These are phyloP conservation scores for Schrankia costaestrigalis DNA, from an alignment of 2,888 invertebrate species.

Conservation along the genomic window DNA sequence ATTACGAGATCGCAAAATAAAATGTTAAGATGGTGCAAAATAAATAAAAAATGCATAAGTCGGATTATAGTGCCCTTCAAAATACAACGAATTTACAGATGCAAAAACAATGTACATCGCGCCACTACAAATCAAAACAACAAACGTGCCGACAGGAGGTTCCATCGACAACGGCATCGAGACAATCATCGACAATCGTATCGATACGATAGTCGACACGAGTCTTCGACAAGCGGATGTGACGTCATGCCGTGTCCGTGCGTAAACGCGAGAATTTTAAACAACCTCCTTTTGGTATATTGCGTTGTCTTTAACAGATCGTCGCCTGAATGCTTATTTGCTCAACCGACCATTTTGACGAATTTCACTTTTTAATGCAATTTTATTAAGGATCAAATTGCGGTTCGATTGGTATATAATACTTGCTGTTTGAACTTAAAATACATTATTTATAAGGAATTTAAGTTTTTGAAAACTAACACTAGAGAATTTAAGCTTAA, in stretches of 20 bases:
- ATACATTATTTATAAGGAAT: too few species aligned
- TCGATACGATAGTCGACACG: slow-evolving; percentile 48
- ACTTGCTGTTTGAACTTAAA: too few species aligned
- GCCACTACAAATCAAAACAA: slow-evolving; percentile 72
- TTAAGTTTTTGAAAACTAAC: too few species aligned
- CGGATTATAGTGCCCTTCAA: slow-evolving; percentile 14
- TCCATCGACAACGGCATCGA: slow-evolving; percentile 60
- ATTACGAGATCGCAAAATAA: too few species aligned
- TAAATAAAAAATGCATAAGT: too few species aligned
- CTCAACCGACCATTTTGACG: too few species aligned
- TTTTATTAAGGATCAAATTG: too few species aligned
- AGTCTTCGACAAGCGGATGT: slow-evolving; percentile 66
- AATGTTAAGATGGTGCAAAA: too few species aligned
- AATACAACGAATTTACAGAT: slow-evolving; percentile 48
- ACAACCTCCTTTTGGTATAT: slow-evolving; percentile 72
- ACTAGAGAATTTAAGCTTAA: too few species aligned
- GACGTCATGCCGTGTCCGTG: slow-evolving; percentile 64
- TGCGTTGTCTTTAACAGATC: slow-evolving; percentile 63
- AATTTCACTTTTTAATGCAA: too few species aligned
- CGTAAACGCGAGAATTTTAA: slow-evolving; percentile 77
- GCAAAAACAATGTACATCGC: slow-evolving; percentile 52
- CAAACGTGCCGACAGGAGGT: slow-evolving; percentile 74
- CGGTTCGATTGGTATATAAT: too few species aligned
- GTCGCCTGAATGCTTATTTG: too few species aligned
- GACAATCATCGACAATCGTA: slow-evolving; percentile 58